Conservation (phyloP, 2,113 vertebrate species). For the Hiodon tergisus region DNA sequence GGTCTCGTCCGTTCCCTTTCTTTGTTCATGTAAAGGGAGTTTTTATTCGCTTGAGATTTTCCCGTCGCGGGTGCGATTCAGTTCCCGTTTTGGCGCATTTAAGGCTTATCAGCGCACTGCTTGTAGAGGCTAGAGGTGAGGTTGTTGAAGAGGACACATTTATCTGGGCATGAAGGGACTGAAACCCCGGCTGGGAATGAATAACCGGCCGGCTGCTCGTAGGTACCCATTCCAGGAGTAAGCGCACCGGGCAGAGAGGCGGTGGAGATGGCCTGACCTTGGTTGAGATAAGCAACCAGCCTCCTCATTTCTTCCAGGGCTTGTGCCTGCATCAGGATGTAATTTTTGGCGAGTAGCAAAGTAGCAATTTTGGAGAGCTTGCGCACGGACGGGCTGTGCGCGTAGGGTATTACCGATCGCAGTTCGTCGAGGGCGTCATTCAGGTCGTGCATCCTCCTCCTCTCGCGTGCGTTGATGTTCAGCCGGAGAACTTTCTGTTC, state of each 20-base stretch:
- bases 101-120: conserved; percentile 77
- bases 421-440: conserved; percentile 67
- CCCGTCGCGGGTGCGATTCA: conserved; percentile 26
- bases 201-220: conserved; percentile 68
- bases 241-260: conserved; percentile 70
- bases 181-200: conserved; percentile 66
- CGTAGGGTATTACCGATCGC: conserved; percentile 60
- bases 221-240: conserved; percentile 69
- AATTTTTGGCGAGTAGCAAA: conserved; percentile 56
- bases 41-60: conserved; percentile 1
- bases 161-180: conserved; percentile 70
- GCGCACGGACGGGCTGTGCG: conserved; percentile 45
- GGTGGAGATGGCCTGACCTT: conserved; percentile 57
- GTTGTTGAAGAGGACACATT: conserved; percentile 74
- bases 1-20: conserved; percentile 38
- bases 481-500: conserved; percentile 59
- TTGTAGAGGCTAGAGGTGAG: conserved; percentile 77
- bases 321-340: conserved; percentile 58
- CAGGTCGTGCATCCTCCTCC: conserved; percentile 66
- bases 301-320: conserved; percentile 51
- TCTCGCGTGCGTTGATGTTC: conserved; percentile 63
- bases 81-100: conserved; percentile 25
- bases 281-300: conserved; percentile 48
- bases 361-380: conserved; percentile 58
- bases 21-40: conserved; percentile 34